Base-by-base conservation (phyloP, 2,113 vertebrate genomes). In the Nothoprocta perdicaria region DNA sequence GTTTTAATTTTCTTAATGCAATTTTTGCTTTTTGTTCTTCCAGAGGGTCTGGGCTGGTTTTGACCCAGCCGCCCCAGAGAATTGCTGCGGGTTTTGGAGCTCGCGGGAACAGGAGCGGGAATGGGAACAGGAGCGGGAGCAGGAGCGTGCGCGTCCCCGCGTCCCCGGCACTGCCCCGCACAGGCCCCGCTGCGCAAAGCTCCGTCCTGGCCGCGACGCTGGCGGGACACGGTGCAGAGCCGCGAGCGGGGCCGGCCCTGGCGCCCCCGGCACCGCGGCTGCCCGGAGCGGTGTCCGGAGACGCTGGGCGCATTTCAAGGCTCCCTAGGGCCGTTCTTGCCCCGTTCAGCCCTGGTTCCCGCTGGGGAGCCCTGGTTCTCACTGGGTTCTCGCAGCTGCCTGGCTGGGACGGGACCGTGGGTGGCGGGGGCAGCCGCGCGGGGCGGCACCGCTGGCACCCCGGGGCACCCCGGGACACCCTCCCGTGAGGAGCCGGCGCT, bases 1-100 rank as follows among this genome's bases (percentile, higher is more conserved):
- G 88, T 93, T 96, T 96, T 96, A 94, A 97, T 97, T 97, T 92
- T 93, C 94, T 96, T 96, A 94, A 97, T 95, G 92, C 75, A 73
- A 53, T 92, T 97, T 97, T 88, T 94, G 95, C 84, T 96, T 87
- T 95, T 73, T 85, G 80, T 60, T 90, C 89, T 94, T 92, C 89
- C 93, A 68, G 55, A 80, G 84, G 83, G 41, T 63, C 93, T 83
- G 72, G 82, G 79, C 86, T 92, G 84, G 17, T 86, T 90, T 63
- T 85, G 94, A 96, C 92, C 95, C 89, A 81, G 73, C 76, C 15
- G 6, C 68, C 87, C 93, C 53, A 45, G 87, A 27, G 84, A 84
- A 86, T 80, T 58, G 40, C 41, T n/a, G 74, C 31, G 7, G 26
- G 8, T 29, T 57, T 52, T 0, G 1, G 11, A 14, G 63, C 35